Conservation (phyloP, 1,140 invertebrate genomes). For the Anastrepha ludens region DNA sequence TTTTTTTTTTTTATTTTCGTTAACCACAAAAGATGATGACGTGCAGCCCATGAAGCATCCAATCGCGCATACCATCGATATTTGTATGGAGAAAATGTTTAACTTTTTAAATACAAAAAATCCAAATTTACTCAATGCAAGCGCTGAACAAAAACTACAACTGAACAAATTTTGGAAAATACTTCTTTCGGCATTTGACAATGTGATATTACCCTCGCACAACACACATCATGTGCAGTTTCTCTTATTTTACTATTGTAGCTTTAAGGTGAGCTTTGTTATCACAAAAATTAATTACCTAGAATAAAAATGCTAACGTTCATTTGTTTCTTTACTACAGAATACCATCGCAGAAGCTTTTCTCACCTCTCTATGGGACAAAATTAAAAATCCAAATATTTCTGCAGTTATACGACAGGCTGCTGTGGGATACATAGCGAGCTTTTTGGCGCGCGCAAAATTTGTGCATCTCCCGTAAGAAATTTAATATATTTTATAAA, state of each 20-base stretch:
- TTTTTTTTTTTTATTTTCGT: slow-evolving; percentile 53
- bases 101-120: slow-evolving; percentile 76
- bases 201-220: slow-evolving; percentile 83
- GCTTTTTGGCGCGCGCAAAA: slow-evolving; percentile 82
- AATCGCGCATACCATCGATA: slow-evolving; percentile 79
- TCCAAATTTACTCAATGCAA: slow-evolving; percentile 56
- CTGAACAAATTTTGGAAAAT: slow-evolving; percentile 55
- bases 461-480: slow-evolving; percentile 80
- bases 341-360: slow-evolving; percentile 80
- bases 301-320: not conserved
- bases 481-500: slow-evolving; percentile 24
- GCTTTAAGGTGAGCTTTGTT: slow-evolving; percentile 76
- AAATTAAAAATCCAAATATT: slow-evolving; percentile 81
- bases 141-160: slow-evolving; percentile 58
- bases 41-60: slow-evolving; percentile 66
- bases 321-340: slow-evolving; percentile 42
- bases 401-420: slow-evolving; percentile 81
- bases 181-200: slow-evolving; percentile 80
- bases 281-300: no score
- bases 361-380: slow-evolving; percentile 84
- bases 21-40: slow-evolving; percentile 57
- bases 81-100: slow-evolving; percentile 80
- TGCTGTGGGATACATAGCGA: slow-evolving; percentile 84
- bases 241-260: slow-evolving; percentile 85
- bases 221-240: slow-evolving; percentile 87